Conservation (phyloP, 1,140 invertebrate genomes). For the Colletes latitarsis region DNA sequence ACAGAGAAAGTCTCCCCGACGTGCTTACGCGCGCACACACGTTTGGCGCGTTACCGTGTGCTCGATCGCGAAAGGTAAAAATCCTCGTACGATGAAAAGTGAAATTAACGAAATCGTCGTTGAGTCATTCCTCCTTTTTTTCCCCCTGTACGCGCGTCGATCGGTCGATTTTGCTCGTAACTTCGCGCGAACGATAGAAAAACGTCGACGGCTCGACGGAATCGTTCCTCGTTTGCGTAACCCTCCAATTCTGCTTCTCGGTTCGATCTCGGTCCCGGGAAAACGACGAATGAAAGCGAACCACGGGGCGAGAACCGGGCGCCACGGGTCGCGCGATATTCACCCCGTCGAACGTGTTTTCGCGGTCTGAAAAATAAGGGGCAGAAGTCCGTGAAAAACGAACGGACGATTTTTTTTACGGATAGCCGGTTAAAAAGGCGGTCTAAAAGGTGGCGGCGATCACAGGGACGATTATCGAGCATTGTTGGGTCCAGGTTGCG, state of each 20-base stretch:
- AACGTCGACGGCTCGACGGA: neutral
- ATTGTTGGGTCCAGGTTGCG: constrained; percentile 79
- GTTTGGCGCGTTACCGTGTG: neutral
- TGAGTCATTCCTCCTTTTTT: neutral
- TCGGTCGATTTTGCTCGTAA: neutral
- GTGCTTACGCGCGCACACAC: neutral
- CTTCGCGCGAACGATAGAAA: neutral
- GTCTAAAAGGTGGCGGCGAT: constrained; percentile 61
- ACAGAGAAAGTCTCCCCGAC: constrained; percentile 52
- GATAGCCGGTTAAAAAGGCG: constrained; percentile 54
- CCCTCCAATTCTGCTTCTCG: too few relatives aligned
- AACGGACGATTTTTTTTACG: constrained; percentile 56
- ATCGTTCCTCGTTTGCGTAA: too few relatives aligned
- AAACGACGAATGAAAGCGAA: neutral
- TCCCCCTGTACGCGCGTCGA: neutral
- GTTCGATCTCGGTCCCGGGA: neutral
- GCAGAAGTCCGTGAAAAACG: constrained; percentile 22
- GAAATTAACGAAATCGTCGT: constrained; percentile 35
- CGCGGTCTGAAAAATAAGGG: neutral
- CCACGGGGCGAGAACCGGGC: too few relatives aligned
- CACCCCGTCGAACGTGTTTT: neutral
- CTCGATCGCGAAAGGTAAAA: constrained; percentile 22
- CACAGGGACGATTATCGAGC: constrained; percentile 72
- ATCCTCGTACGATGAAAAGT: constrained; percentile 32
- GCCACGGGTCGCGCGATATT: neutral